A percentile compares a stretch with the other conserved stretches of the same genome.
Evolutionary conservation across 2,888 invertebrate genomes (phyloP).

Genomic region (Seira musarum): DNA sequence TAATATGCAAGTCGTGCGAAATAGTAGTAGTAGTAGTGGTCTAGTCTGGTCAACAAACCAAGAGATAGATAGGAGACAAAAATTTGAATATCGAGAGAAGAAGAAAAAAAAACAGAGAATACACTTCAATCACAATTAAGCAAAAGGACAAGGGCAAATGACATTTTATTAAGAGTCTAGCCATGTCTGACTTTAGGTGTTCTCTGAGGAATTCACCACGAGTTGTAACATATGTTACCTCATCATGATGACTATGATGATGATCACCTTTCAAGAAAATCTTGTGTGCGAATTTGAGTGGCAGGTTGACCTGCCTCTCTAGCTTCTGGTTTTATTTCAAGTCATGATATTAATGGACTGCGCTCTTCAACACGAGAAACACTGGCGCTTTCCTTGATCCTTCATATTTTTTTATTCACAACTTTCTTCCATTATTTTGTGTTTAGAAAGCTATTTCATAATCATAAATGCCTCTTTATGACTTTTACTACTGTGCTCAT

Average conservation of each 20-base stretch:
- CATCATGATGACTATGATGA: conserved; percentile 14
- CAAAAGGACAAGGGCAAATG: conserved; percentile 55
- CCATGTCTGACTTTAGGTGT: conserved; percentile 54
- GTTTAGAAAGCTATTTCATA: conserved; percentile 3
- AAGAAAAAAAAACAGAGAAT: not conserved
- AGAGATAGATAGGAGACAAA: not conserved
- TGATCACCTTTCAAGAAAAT: conserved; percentile 27
- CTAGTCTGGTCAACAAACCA: not conserved
- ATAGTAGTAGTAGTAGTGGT: not conserved
- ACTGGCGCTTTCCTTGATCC: not conserved
- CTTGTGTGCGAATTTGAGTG: conserved; percentile 59
- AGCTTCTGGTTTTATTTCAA: conserved; percentile 55
- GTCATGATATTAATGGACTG: not conserved
- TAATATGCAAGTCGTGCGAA: not conserved
- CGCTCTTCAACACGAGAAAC: not conserved
- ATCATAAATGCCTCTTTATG: not conserved
- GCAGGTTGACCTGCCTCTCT: conserved; percentile 59
- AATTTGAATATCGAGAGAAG: conserved; percentile 1
- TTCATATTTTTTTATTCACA: not conserved
- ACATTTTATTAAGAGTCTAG: conserved; percentile 59
- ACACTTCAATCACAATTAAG: not conserved
- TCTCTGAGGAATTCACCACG: conserved; percentile 49
- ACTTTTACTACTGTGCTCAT: not conserved
- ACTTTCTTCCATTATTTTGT: not conserved
- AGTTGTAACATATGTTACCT: conserved; percentile 53